Conservation (phyloP, 2,888 invertebrate species). For the Taenaris catops region DNA sequence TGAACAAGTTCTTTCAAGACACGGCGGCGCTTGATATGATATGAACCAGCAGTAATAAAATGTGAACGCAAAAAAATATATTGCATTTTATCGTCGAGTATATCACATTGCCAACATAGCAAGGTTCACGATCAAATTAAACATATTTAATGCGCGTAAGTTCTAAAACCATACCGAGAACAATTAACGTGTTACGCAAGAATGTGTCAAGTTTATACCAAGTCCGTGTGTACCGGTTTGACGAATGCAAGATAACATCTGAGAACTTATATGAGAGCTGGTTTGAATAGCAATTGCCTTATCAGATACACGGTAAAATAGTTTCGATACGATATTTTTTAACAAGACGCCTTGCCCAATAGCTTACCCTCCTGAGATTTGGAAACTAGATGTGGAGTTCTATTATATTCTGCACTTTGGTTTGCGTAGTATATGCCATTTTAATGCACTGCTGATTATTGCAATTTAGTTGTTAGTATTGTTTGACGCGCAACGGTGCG, state of each 20-base stretch:
- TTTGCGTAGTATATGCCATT: too few species aligned
- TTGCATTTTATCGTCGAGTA: slow-evolving; percentile 3
- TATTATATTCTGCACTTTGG: too few species aligned
- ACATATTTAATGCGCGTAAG: slow-evolving; percentile 1
- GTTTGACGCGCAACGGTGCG: too few species aligned
- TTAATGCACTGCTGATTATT: too few species aligned
- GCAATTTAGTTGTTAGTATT: too few species aligned
- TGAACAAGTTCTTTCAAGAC: too few species aligned
- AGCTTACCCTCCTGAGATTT: neutral
- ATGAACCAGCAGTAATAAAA: too few species aligned
- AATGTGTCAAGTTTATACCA: slow-evolving; percentile 25
- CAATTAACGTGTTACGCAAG: slow-evolving; percentile 24
- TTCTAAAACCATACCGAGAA: slow-evolving; percentile 8
- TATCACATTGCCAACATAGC: slow-evolving; percentile 5
- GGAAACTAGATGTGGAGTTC: neutral
- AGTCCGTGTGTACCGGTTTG: slow-evolving; percentile 21
- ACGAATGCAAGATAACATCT: slow-evolving; percentile 24
- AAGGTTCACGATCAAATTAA: slow-evolving; percentile 4
- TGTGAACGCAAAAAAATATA: slow-evolving; percentile 1
- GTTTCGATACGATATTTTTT: slow-evolving; percentile 9
- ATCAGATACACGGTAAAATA: slow-evolving; percentile 8
- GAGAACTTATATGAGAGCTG: slow-evolving; percentile 20
- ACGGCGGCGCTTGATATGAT: too few species aligned
- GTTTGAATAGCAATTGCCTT: slow-evolving; percentile 18
- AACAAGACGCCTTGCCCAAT: slow-evolving; percentile 1